Evolutionary conservation across 2,113 vertebrate species (phyloP).

Genomic region (Myiopsitta monachus): DNA sequence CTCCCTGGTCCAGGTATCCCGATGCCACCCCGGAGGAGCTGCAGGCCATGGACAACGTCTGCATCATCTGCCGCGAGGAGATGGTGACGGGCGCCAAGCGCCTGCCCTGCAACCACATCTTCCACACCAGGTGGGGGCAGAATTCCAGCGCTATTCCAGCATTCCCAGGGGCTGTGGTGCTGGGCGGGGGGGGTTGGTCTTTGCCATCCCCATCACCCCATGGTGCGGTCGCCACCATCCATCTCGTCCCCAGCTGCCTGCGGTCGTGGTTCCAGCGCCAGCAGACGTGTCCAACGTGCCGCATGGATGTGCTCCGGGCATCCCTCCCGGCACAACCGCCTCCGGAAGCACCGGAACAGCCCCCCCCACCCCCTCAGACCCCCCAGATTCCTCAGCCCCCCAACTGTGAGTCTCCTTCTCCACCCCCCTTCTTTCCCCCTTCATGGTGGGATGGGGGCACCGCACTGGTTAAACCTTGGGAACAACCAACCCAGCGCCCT

Average conservation of each 20-base stretch:
- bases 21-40: conserved; percentile 93
- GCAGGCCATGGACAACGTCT: conserved; percentile 91
- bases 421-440: neutral
- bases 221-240: no score
- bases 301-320: conserved; percentile 91
- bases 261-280: conserved; percentile 98
- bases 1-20: conserved; percentile 79
- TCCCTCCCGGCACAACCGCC: conserved; percentile 82
- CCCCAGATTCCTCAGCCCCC: conserved; percentile 80
- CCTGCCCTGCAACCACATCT: conserved; percentile 96
- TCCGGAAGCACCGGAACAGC: conserved; percentile 67
- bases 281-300: conserved; percentile 95
- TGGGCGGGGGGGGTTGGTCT: neutral
- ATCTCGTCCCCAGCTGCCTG: conserved; percentile 79
- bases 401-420: conserved; percentile 74
- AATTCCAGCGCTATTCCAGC: neutral
- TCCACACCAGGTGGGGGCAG: conserved; percentile 87
- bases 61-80: conserved; percentile 96
- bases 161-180: neutral
- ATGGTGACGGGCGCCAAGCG: conserved; percentile 97
- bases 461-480: neutral
- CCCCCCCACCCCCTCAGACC: no score
- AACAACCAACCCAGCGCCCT: neutral
- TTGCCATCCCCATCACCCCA: neutral
- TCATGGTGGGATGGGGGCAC: fast-evolving